phyloP scores from a whole-genome alignment of 2,888 invertebrate species.

The Chymomyza procnemis region DNA sequence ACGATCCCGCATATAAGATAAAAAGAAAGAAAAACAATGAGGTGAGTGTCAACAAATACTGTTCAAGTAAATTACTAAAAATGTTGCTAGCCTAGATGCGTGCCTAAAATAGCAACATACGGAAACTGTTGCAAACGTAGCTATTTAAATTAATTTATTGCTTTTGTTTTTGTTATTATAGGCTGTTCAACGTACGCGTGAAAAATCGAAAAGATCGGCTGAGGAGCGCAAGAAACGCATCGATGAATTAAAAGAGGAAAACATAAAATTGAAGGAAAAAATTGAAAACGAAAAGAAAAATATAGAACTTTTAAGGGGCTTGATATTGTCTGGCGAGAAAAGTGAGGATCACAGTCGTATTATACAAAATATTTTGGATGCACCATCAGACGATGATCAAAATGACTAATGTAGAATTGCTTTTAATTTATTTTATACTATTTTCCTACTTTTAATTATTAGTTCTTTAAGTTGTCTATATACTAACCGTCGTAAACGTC shows the following conservation, averaged over 20 bases:
- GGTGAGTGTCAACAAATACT: conserved; percentile 50
- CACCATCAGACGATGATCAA: conserved; percentile 54
- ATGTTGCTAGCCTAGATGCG: conserved; percentile 46
- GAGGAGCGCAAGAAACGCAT: conserved; percentile 75
- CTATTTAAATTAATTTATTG: background rate
- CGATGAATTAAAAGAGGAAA: conserved; percentile 65
- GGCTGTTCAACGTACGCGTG: conserved; percentile 77
- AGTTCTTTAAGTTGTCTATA: background rate
- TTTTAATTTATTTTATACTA: conserved; percentile 58
- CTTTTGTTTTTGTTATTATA: conserved; percentile 38
- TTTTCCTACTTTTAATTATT: conserved; percentile 53
- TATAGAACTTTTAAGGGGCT: conserved; percentile 61
- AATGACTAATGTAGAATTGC: conserved; percentile 63
- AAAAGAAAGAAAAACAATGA: conserved; percentile 77
- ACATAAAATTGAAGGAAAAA: conserved; percentile 59
- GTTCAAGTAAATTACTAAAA: conserved; percentile 11
- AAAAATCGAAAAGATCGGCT: conserved; percentile 75
- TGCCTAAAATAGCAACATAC: conserved; percentile 48
- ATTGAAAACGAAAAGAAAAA: conserved; percentile 68
- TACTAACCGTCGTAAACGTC: conserved; percentile 76
- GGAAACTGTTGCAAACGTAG: conserved; percentile 10
- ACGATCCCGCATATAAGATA: conserved; percentile 70
- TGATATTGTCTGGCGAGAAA: conserved; percentile 66
- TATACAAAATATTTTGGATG: conserved; percentile 68
- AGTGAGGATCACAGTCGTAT: conserved; percentile 59